A percentile compares a stretch with the other conserved stretches of the same genome.
phyloP scores from a whole-genome alignment of 92 coral and sea anemone genomes.

The Heliopora coerulea region DNA sequence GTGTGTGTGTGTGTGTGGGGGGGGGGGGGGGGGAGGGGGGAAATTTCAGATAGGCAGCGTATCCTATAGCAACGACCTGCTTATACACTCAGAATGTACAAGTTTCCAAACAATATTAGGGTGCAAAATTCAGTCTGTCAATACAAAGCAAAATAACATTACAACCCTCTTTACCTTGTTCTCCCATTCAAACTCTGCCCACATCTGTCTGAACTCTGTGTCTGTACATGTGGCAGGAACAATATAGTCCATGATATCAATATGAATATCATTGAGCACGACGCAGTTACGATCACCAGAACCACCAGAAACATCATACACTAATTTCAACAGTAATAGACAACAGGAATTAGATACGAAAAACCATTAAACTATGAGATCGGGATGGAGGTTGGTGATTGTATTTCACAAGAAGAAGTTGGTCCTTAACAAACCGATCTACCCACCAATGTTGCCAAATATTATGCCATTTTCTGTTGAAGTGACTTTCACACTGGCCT shows the following conservation, averaged over 20 bases:
- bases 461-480: conserved; percentile 99
- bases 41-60: too few relatives aligned
- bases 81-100: too few relatives aligned
- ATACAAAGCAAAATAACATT: too few relatives aligned
- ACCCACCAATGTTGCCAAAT: conserved; percentile 94
- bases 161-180: conserved; percentile 70
- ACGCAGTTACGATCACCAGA: conserved; percentile 98
- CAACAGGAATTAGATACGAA: background rate
- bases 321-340: conserved; percentile 33
- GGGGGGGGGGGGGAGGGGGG: too few relatives aligned
- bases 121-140: too few relatives aligned
- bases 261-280: conserved; percentile 92
- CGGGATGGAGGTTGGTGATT: too few relatives aligned
- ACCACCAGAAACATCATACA: conserved; percentile 97
- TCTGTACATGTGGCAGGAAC: conserved; percentile 97
- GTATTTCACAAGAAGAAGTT: too few relatives aligned
- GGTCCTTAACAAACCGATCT: too few relatives aligned
- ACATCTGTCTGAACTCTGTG: conserved; percentile 99
- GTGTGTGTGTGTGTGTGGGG: too few relatives aligned
- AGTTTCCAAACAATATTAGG: too few relatives aligned
- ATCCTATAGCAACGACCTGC: too few relatives aligned
- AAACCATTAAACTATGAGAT: background rate
- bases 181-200: conserved; percentile 99
- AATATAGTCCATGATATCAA: conserved; percentile 99
- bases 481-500: conserved; percentile 98